phyloP scores from a whole-genome alignment of 2,113 vertebrate genomes.

The Tachuris rubrigastra region DNA sequence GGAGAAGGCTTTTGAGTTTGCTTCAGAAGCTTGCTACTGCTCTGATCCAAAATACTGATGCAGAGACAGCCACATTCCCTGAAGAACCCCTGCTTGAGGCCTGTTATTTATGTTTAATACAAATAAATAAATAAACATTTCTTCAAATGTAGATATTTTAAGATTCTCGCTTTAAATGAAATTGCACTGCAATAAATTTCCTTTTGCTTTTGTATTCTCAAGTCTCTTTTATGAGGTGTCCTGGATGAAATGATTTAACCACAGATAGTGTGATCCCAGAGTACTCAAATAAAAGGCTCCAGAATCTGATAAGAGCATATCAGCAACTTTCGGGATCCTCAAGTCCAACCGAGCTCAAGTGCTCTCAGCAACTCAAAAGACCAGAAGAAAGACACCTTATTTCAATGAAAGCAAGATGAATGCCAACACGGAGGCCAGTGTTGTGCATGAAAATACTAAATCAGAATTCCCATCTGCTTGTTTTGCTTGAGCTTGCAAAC shows the following conservation, averaged over 20 bases:
- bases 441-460: not conserved
- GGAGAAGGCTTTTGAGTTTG: not conserved
- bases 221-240: not conserved
- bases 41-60: not conserved
- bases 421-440: not conserved
- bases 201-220: not conserved
- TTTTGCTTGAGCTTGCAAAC: not conserved
- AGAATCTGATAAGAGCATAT: not conserved
- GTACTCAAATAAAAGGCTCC: not conserved
- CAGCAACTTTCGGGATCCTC: not conserved
- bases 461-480: not conserved
- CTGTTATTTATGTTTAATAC: not conserved
- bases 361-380: not conserved
- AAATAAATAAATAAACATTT: not conserved
- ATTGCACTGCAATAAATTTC: not conserved
- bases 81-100: not conserved
- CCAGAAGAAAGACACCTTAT: not conserved
- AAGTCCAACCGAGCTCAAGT: not conserved
- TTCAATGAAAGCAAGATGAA: not conserved
- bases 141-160: not conserved
- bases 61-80: not conserved
- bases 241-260: not conserved
- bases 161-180: not conserved
- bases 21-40: not conserved
- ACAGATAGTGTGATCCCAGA: not conserved